These are phyloP conservation scores for Drosophila algonquin DNA, from an alignment of 2,888 invertebrate genomes.

Conservation along the genomic window DNA sequence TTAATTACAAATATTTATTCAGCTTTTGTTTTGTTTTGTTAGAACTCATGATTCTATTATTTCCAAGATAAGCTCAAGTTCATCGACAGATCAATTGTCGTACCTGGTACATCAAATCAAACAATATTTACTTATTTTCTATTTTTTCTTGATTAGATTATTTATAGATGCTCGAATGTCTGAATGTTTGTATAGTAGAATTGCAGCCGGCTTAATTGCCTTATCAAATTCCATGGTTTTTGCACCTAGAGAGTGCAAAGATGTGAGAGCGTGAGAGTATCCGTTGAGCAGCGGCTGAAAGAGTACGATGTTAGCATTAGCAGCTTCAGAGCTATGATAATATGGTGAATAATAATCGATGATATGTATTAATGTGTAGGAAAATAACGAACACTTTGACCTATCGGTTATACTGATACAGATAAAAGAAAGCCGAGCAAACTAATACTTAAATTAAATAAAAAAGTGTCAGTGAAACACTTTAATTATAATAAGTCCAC, in stretches of 20 bases:
- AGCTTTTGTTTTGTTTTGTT: too few species aligned
- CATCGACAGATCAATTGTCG: constrained; percentile 22
- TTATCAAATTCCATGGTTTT: constrained; percentile 3
- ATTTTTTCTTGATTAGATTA: background rate
- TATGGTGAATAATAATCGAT: too few species aligned
- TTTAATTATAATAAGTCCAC: too few species aligned
- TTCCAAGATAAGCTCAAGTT: constrained; percentile 41
- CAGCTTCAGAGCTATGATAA: too few species aligned
- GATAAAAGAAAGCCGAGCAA: too few species aligned
- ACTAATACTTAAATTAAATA: too few species aligned
- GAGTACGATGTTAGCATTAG: background rate
- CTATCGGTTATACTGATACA: too few species aligned
- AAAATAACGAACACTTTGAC: too few species aligned
- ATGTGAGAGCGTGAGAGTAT: background rate
- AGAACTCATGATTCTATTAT: background rate
- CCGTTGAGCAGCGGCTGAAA: background rate
- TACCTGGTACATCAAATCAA: constrained; percentile 7
- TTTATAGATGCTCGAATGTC: background rate
- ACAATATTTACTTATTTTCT: background rate
- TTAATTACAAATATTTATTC: background rate
- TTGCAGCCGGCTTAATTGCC: constrained; percentile 18
- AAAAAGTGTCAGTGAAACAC: too few species aligned
- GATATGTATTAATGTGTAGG: too few species aligned
- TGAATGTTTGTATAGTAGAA: background rate
- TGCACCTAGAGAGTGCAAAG: background rate